Conservation (phyloP, 2,797 vertebrate genomes). For the Natrix natrix region DNA sequence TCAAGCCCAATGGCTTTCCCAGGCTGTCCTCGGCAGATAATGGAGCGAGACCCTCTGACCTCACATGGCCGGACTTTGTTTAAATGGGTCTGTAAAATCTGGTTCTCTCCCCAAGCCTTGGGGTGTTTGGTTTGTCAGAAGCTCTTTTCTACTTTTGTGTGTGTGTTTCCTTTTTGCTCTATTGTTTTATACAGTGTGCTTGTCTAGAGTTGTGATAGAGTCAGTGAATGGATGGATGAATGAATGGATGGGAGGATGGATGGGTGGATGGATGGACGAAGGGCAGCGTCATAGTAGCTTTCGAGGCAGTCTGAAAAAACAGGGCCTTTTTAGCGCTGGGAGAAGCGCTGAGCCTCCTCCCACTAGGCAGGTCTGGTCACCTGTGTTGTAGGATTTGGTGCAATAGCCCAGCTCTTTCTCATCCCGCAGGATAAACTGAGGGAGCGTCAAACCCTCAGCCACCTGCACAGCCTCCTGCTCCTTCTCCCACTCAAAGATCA, state of each 20-base stretch:
- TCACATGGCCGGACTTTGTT: neutral
- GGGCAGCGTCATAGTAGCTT: neutral
- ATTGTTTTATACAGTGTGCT: neutral
- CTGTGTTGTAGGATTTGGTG: conserved; percentile 94
- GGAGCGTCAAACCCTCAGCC: conserved; percentile 89
- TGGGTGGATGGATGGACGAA: neutral
- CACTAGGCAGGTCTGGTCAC: conserved; percentile 62
- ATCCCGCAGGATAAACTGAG: conserved; percentile 90
- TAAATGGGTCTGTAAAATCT: neutral
- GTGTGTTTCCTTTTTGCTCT: neutral
- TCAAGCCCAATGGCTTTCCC: neutral
- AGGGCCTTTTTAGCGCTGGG: neutral
- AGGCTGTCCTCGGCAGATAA: neutral
- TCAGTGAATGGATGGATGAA: neutral
- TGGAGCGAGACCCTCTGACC: neutral
- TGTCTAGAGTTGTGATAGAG: neutral
- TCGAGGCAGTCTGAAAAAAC: accelerated
- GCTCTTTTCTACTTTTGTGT: neutral
- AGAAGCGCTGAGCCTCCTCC: neutral
- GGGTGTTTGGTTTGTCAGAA: neutral
- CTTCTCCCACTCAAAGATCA: conserved; percentile 91
- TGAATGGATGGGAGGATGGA: too few species aligned
- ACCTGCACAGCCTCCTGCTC: conserved; percentile 89
- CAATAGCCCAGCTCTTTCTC: conserved; percentile 93
- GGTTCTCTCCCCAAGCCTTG: neutral